Percentiles rank a stretch among this genome's conserved stretches.
These are phyloP conservation scores for Trichogramma pretiosum DNA, from an alignment of 1,140 invertebrate species.

Conservation along the genomic window DNA sequence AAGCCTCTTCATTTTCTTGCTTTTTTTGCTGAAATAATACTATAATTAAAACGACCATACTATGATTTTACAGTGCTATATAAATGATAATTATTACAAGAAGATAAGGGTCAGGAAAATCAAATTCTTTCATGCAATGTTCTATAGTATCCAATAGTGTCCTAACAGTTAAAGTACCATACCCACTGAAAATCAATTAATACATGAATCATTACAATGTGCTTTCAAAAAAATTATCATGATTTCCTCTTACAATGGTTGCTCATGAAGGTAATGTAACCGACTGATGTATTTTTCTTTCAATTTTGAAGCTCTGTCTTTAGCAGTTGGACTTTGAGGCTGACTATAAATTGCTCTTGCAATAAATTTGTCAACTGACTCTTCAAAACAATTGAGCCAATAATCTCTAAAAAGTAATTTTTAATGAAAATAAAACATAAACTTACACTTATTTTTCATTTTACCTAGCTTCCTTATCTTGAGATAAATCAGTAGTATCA, in stretches of 20 bases:
- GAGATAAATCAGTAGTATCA: slow-evolving; percentile 25
- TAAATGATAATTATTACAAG: slow-evolving; percentile 48
- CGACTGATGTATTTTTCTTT: slow-evolving; percentile 75
- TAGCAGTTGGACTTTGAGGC: slow-evolving; percentile 60
- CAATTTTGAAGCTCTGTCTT: slow-evolving; percentile 70
- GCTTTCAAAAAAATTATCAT: too few species aligned
- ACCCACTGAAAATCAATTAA: slow-evolving; percentile 58
- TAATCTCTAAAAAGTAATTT: slow-evolving; percentile 56
- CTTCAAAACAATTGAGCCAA: slow-evolving; percentile 86
- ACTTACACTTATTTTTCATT: slow-evolving; percentile 5
- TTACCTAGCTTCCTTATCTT: slow-evolving; percentile 59
- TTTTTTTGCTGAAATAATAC: slow-evolving; percentile 53
- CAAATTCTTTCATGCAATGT: slow-evolving; percentile 79
- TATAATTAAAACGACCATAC: slow-evolving; percentile 3
- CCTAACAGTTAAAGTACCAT: slow-evolving; percentile 78
- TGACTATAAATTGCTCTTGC: slow-evolving; percentile 71
- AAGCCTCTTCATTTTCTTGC: slow-evolving; percentile 58
- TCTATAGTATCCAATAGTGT: slow-evolving; percentile 86
- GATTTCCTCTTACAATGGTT: slow-evolving; percentile 63
- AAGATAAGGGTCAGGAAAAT: slow-evolving; percentile 88
- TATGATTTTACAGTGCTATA: slow-evolving; percentile 24
- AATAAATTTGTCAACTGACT: slow-evolving; percentile 67
- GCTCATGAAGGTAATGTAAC: slow-evolving; percentile 65
- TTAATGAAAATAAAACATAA: neutral
- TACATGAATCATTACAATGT: slow-evolving; percentile 2